phyloP scores from a whole-genome alignment of 2,113 vertebrate species.

The Ibidorhyncha struthersii region DNA sequence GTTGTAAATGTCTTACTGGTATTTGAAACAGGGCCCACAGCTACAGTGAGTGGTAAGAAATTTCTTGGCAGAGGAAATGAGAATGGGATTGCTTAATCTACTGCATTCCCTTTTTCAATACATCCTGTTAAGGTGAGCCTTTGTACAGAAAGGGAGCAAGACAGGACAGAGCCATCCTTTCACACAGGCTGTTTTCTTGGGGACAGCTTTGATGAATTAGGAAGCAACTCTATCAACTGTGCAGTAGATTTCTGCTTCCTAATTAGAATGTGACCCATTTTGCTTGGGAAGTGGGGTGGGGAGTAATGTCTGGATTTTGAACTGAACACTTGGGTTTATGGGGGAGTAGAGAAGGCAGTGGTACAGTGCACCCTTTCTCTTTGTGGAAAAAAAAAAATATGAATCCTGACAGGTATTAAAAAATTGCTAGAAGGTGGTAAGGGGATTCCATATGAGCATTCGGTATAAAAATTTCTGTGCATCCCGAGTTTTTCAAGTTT shows the following conservation, averaged over 20 bases:
- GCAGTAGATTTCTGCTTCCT: neutral
- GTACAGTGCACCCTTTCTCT: neutral
- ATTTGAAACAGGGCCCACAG: neutral
- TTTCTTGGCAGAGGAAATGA: neutral
- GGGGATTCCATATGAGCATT: neutral
- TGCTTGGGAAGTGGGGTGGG: neutral
- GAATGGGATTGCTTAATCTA: neutral
- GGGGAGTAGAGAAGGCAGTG: neutral
- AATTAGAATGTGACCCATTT: slow-evolving; percentile 33
- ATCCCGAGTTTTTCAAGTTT: slow-evolving; percentile 21
- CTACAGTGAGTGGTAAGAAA: neutral
- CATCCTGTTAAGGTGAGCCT: neutral
- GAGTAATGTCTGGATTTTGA: neutral
- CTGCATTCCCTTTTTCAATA: neutral
- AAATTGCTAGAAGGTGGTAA: neutral
- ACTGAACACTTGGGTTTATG: neutral
- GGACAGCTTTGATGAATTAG: neutral
- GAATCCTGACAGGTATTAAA: neutral
- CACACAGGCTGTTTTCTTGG: neutral
- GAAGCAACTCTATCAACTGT: neutral
- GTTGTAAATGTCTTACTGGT: neutral
- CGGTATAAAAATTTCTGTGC: neutral
- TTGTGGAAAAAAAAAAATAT: neutral
- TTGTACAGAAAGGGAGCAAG: neutral
- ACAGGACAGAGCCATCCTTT: neutral